Percentiles rank a stretch among this genome's conserved stretches.
Evolutionary conservation across 1,140 invertebrate species (phyloP).

Genomic region (Megalopta genalis): DNA sequence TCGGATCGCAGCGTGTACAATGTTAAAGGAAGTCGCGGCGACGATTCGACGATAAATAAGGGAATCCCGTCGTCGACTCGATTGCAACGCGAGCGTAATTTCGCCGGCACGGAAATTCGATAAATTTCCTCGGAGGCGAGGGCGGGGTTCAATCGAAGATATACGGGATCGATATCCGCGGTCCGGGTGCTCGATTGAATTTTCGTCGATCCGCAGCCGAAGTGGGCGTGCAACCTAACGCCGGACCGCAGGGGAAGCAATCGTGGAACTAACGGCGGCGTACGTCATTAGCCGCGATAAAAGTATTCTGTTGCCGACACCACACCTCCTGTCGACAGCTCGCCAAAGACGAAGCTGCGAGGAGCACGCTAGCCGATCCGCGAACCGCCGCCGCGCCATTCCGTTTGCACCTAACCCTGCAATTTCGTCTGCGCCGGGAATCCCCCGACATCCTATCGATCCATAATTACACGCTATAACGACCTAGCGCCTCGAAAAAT

Average conservation of each 20-base stretch:
- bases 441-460: slow-evolving; percentile 6
- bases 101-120: too few relatives aligned
- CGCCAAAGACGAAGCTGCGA: neutral
- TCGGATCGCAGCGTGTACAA: too few relatives aligned
- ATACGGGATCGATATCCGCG: neutral
- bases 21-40: too few relatives aligned
- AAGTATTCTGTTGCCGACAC: slow-evolving; percentile 28
- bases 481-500: slow-evolving; percentile 22
- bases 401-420: slow-evolving; percentile 17
- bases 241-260: neutral
- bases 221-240: neutral
- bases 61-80: too few relatives aligned
- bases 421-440: slow-evolving; percentile 12
- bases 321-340: slow-evolving; percentile 30
- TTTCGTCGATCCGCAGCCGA: neutral
- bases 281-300: slow-evolving; percentile 24
- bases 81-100: too few relatives aligned
- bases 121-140: too few relatives aligned
- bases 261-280: neutral
- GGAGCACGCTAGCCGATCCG: neutral
- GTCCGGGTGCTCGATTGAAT: slow-evolving; percentile 12
- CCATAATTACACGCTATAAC: slow-evolving; percentile 28
- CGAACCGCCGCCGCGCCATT: neutral
- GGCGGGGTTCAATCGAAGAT: neutral
- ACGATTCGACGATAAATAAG: too few relatives aligned